Percentiles rank a stretch among this genome's conserved stretches.
These are phyloP conservation scores for Drosophila cyrtoloma DNA, from an alignment of 2,888 invertebrate species.

Conservation along the genomic window DNA sequence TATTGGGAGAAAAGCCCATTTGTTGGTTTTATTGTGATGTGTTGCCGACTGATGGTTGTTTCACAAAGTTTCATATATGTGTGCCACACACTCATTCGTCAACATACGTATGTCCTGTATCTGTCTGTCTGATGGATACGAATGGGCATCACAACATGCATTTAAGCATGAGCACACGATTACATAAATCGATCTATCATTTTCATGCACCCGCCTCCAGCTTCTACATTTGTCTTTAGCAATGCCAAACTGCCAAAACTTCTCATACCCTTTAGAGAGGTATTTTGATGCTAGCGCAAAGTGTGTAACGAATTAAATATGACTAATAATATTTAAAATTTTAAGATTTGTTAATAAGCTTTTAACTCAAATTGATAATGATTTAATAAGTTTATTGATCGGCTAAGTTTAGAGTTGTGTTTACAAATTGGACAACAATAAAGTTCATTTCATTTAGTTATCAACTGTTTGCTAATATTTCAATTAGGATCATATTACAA, in stretches of 20 bases:
- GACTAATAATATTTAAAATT: background rate
- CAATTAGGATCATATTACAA: background rate
- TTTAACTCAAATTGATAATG: background rate
- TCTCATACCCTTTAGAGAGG: background rate
- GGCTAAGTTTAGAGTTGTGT: background rate
- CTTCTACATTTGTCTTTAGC: conserved; percentile 10
- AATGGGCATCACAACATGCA: conserved; percentile 43
- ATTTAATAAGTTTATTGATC: background rate
- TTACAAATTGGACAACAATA: background rate
- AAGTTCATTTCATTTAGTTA: background rate
- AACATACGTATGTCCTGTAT: conserved; percentile 5
- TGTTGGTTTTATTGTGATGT: background rate
- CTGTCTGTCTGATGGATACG: conserved; percentile 38
- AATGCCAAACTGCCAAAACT: conserved; percentile 15
- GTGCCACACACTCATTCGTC: background rate
- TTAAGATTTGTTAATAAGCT: background rate
- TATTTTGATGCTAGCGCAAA: background rate
- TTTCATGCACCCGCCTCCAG: conserved; percentile 17
- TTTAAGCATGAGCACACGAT: conserved; percentile 30
- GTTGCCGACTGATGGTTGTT: background rate
- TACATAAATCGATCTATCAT: conserved; percentile 57
- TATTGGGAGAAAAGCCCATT: background rate
- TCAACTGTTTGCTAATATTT: background rate
- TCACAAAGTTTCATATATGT: background rate
- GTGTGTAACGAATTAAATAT: background rate